These are phyloP conservation scores for Engraulis encrasicolus DNA, from an alignment of 2,113 vertebrate genomes.

Conservation along the genomic window DNA sequence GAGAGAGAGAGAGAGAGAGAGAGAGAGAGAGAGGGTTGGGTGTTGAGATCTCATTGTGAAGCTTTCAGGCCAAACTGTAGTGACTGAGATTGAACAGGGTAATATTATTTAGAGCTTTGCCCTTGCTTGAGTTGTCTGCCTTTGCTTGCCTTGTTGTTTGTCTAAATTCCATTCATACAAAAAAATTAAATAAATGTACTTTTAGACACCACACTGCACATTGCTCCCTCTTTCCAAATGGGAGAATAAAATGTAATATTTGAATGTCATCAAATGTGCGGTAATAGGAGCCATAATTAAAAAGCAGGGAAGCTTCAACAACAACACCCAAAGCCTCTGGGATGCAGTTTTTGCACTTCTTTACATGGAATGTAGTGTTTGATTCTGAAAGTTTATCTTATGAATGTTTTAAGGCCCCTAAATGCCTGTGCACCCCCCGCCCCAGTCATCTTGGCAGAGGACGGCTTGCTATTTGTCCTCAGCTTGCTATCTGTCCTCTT, in stretches of 20 bases:
- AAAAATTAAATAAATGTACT: background rate
- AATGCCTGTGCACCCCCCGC: too few species aligned
- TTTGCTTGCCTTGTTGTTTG: background rate
- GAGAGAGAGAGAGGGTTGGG: background rate
- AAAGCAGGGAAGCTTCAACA: too few species aligned
- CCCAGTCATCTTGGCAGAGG: slow-evolving; percentile 24
- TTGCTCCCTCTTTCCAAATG: too few species aligned
- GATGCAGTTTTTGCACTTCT: too few species aligned
- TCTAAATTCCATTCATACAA: background rate
- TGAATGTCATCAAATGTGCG: too few species aligned
- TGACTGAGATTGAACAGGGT: background rate
- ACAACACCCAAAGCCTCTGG: too few species aligned
- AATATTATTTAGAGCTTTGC: background rate
- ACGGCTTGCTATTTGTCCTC: background rate
- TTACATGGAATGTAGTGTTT: too few species aligned
- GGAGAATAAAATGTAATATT: too few species aligned
- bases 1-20: too few species aligned
- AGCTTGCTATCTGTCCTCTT: background rate
- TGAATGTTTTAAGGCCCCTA: too few species aligned
- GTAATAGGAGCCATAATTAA: too few species aligned
- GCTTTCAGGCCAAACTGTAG: background rate
- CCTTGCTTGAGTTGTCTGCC: background rate
- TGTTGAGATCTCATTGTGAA: background rate
- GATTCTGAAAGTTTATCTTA: too few species aligned
- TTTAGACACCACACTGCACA: background rate